Base-by-base conservation (phyloP, 2,888 invertebrate genomes). In the Scaptomyza cyrtandrae region DNA sequence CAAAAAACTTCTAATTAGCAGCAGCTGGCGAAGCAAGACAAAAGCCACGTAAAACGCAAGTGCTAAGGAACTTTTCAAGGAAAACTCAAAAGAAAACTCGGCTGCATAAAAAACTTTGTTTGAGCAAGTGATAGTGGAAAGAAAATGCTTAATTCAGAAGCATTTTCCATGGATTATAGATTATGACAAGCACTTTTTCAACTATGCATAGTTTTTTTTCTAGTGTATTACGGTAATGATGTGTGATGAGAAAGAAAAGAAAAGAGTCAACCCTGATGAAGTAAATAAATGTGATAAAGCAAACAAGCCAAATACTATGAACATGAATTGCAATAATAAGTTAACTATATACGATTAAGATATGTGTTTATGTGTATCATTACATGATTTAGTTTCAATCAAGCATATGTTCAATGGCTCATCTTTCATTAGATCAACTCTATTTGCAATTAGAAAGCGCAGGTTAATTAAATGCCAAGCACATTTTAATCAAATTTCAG, bases 401-500 rank as follows among this genome's bases (percentile, higher is more conserved):
- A 14, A 14, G 6, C 16, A 16, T 16, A 48, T 31, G 11, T 31
- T 11, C 11, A 1, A 5, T 0, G 19, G 19, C 9, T 49, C 33
- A 13, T 33, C 16, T 56, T 43, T 27, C 7, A 11, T 19, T 6
- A 2, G 39, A 33, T 56, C 44, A 9, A 46, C 44, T 16, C 2
- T n/a, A 14, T 55, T 52, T 27, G 9, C 35, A 75, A 73, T 75
- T 75, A 61, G 37, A 61, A 56, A 10, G 53, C 48, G 31, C 41
- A 35, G 19, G 45, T 75, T 75, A 72, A 75, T 75, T 76, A 76
- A 72, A 76, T 76, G 46, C 67, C 41, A 19, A 48, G 53, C 66
- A 69, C 55, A 70, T 72, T 75, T 69, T 80, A 73, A 82, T 86
- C 76, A 77, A 86, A 80, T 84, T 77, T 69, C 86, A 61, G 46